phyloP scores from a whole-genome alignment of 2,113 vertebrate species.

The Neodontobutis hainanensis region DNA sequence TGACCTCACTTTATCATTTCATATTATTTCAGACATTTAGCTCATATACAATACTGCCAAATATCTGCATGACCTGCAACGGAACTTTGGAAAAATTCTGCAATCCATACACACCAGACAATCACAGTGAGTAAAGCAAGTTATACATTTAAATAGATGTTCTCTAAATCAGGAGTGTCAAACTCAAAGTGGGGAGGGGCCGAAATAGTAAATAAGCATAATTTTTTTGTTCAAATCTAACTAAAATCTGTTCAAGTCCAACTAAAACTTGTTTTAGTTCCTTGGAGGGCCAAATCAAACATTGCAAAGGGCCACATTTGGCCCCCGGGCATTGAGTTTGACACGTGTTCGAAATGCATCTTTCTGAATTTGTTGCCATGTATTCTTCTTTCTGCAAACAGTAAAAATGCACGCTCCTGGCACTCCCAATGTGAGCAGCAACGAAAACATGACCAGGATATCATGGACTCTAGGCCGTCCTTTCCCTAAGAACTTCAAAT shows the following conservation, averaged over 20 bases:
- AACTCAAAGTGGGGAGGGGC: no score
- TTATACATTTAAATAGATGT: no score
- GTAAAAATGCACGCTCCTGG: slow-evolving; percentile 72
- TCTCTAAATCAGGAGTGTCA: no score
- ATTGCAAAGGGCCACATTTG: no score
- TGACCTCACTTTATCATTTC: neutral
- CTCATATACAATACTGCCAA: rapidly evolving
- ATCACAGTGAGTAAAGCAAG: slow-evolving; percentile 54
- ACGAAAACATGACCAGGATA: slow-evolving; percentile 28
- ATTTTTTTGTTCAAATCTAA: neutral
- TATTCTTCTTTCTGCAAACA: neutral
- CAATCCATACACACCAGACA: rapidly evolving
- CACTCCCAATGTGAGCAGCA: slow-evolving; percentile 37
- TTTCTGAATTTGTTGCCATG: neutral
- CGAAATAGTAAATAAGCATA: no score
- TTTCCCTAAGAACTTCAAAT: rapidly evolving
- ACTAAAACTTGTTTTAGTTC: no score
- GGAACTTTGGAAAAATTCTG: slow-evolving; percentile 1
- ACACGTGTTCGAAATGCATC: neutral
- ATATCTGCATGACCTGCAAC: slow-evolving; percentile 53
- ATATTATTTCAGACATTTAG: slow-evolving; percentile 32
- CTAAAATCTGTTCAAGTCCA: no score
- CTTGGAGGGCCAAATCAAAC: no score
- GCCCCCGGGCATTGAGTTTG: neutral
- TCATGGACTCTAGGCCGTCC: slow-evolving; percentile 53